These are phyloP conservation scores for Pristis pectinata DNA, from an alignment of 2,797 vertebrate species.

Conservation along the genomic window DNA sequence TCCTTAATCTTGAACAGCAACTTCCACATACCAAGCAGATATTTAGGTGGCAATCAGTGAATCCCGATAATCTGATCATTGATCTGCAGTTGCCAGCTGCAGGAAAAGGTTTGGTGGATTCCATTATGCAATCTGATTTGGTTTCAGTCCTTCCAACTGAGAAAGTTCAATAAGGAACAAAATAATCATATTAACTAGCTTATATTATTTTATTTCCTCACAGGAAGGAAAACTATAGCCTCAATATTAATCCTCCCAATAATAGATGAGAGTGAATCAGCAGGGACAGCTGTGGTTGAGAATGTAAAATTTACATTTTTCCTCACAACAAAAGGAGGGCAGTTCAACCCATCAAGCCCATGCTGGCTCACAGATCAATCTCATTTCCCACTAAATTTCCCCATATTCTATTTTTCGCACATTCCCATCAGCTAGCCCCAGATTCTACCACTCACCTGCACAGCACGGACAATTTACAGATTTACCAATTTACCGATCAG, in stretches of 20 bases:
- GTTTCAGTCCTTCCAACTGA: background rate
- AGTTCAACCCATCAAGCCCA: background rate
- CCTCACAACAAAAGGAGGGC: background rate
- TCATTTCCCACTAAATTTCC: background rate
- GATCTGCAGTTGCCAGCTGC: background rate
- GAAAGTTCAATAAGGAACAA: background rate
- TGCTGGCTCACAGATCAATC: background rate
- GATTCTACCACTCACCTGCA: too few species aligned
- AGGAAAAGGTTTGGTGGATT: background rate
- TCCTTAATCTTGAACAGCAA: background rate
- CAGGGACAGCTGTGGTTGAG: background rate
- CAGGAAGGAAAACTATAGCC: background rate
- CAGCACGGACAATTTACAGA: too few species aligned
- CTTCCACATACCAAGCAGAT: background rate
- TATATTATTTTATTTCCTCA: background rate
- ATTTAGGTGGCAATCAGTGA: background rate
- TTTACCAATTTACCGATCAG: too few species aligned
- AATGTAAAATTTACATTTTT: background rate
- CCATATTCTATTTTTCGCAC: too few species aligned
- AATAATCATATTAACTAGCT: background rate
- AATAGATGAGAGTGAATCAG: background rate
- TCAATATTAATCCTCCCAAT: background rate
- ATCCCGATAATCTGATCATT: background rate
- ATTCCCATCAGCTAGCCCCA: too few species aligned
- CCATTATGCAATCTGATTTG: background rate